A percentile compares a stretch with the other conserved stretches of the same genome.
phyloP scores from a whole-genome alignment of 2,113 vertebrate species.

The Aviceda subcristata region DNA sequence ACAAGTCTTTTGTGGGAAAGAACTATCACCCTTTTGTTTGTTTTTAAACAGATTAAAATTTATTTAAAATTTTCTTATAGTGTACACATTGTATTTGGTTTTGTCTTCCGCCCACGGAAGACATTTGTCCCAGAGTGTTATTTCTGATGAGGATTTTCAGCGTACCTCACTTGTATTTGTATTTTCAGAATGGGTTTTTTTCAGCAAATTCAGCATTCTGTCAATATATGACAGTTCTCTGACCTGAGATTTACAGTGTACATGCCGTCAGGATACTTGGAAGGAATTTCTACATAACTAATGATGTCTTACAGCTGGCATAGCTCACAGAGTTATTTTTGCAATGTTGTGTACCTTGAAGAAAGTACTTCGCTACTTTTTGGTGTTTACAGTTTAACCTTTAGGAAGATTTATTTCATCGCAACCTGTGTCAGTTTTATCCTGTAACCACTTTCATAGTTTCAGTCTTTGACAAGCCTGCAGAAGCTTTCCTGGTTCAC shows the following conservation, averaged over 20 bases:
- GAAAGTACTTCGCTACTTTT: background rate
- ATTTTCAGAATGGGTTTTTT: background rate
- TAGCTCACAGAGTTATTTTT: background rate
- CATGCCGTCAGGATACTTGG: rapidly evolving
- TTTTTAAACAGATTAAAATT: background rate
- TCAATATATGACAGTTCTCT: background rate
- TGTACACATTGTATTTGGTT: background rate
- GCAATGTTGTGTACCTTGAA: background rate
- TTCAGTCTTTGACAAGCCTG: background rate
- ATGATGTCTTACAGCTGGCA: background rate
- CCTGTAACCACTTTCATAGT: background rate
- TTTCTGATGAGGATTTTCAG: background rate
- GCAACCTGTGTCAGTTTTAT: background rate
- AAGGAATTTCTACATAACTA: background rate
- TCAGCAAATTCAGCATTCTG: background rate
- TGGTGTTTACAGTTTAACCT: background rate
- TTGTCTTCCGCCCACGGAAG: background rate
- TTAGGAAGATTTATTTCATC: background rate
- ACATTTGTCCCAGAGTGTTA: background rate
- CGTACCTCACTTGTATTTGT: background rate
- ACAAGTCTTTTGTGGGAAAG: background rate
- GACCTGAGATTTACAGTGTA: background rate
- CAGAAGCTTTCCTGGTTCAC: background rate
- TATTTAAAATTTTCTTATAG: background rate
- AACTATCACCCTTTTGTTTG: background rate